phyloP scores from a whole-genome alignment of 2,797 vertebrate genomes.

The Lepilemur septentrionalis region DNA sequence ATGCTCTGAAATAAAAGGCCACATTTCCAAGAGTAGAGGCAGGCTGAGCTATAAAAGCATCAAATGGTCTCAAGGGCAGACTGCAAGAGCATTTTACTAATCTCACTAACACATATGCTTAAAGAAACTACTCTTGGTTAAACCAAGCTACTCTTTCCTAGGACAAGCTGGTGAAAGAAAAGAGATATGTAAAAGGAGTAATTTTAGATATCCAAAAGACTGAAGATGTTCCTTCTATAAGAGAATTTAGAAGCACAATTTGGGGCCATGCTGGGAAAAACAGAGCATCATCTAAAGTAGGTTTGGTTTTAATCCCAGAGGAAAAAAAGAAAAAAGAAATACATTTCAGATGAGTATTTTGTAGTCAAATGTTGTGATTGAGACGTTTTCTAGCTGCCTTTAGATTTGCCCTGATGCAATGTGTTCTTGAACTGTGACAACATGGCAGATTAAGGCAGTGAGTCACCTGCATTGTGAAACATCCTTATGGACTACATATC shows the following conservation, averaged over 20 bases:
- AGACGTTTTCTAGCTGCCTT: background rate
- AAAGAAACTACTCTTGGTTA: background rate
- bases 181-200: background rate
- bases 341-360: background rate
- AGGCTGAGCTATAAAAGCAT: background rate
- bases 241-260: background rate
- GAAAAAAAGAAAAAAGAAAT: background rate
- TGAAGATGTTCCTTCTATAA: background rate
- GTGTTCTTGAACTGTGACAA: background rate
- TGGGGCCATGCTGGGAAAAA: background rate
- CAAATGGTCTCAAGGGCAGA: background rate
- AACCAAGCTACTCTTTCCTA: background rate
- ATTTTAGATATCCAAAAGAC: background rate
- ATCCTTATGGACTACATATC: background rate
- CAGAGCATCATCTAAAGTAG: background rate
- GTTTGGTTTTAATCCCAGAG: background rate
- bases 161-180: background rate
- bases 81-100: background rate
- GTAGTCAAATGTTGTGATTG: no score
- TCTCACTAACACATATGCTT: background rate
- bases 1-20: background rate
- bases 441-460: background rate
- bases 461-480: background rate
- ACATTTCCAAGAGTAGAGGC: background rate
- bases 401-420: background rate